Base-by-base conservation (phyloP, 2,888 invertebrate species). In the Digitonthophagus gazella region DNA sequence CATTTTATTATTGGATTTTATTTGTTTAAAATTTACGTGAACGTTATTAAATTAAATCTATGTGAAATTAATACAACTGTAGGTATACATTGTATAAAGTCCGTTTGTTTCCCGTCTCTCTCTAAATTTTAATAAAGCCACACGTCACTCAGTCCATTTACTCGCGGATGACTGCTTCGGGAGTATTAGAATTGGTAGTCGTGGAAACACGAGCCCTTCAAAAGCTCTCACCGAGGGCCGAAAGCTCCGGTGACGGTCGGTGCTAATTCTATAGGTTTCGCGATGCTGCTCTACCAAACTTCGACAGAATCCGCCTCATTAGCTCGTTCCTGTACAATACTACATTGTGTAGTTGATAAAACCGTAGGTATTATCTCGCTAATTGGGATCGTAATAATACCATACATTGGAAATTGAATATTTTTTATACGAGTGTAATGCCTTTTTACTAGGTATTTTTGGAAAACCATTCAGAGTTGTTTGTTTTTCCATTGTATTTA, bases 141-240 rank as follows among this genome's bases (percentile, higher is more conserved):
- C 18, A 61, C 61, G 61, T 61, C 19, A 61, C n/a, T 20, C 61
- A 18, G 61, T 61, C 18, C 65, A 65, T 19, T 67, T 67, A 67
- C 18, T 68, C 61, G 18, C 65, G 58, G 44, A 8, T 19, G 68
- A 65, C 65, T 65, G 68, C 57, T 44, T 68, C 58, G 18, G 58
- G 58, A 68, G 68, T 68, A 68, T 68, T 68, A 65, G 65, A 65
- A 68, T 58, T 14, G 57, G 67, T 67, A 20, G 67, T 67, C 67
- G 54, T 64, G 67, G 64, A 15, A 64, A 67, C 64, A 22, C 28
- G 18, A 61, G 61, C 28, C 28, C 28, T 44, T 44, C 28, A 44
- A 44, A 44, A 44, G 28, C 28, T 44, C 28, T 44, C 28, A 5
- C 28, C 28, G 28, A 44, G 28, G 28, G 28, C 28, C 28, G 28